Evolutionary conservation across 2,888 invertebrate genomes (phyloP).

Genomic region (Enchytraeus crypticus): DNA sequence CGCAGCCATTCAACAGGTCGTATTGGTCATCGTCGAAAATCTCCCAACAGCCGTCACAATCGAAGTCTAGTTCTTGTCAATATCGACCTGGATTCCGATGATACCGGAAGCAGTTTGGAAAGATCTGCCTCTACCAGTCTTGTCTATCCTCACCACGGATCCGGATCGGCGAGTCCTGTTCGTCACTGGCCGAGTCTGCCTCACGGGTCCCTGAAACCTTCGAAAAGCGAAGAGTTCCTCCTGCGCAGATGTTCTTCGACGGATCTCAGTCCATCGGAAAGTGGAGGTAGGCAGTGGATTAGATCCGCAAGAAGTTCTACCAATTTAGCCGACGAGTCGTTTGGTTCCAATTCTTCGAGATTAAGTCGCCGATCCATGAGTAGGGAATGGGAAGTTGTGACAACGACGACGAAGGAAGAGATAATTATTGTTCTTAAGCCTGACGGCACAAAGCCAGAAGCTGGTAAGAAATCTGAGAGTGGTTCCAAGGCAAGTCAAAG

Average conservation of each 20-base stretch:
- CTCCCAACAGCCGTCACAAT: too few relatives aligned
- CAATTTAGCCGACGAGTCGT: background rate
- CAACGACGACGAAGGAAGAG: constrained; percentile 7
- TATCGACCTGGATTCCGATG: too few relatives aligned
- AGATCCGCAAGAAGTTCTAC: background rate
- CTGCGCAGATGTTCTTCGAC: background rate
- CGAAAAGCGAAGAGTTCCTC: background rate
- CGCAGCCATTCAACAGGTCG: too few relatives aligned
- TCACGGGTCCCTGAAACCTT: background rate
- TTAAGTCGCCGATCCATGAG: constrained; percentile 8
- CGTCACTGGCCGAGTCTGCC: too few relatives aligned
- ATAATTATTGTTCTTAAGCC: background rate
- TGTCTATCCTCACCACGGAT: too few relatives aligned
- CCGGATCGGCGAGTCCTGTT: too few relatives aligned
- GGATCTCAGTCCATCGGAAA: background rate
- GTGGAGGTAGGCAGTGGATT: background rate
- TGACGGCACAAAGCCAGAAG: background rate
- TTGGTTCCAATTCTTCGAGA: constrained; percentile 34
- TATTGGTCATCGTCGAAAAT: too few relatives aligned
- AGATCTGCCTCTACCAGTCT: too few relatives aligned
- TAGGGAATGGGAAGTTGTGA: constrained; percentile 6
- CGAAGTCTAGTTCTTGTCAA: too few relatives aligned
- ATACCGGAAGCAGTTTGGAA: too few relatives aligned
- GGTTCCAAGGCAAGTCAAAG: background rate
- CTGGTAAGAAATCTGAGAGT: background rate